These are phyloP conservation scores for Thalpophila matura DNA, from an alignment of 2,888 invertebrate species.

Conservation along the genomic window DNA sequence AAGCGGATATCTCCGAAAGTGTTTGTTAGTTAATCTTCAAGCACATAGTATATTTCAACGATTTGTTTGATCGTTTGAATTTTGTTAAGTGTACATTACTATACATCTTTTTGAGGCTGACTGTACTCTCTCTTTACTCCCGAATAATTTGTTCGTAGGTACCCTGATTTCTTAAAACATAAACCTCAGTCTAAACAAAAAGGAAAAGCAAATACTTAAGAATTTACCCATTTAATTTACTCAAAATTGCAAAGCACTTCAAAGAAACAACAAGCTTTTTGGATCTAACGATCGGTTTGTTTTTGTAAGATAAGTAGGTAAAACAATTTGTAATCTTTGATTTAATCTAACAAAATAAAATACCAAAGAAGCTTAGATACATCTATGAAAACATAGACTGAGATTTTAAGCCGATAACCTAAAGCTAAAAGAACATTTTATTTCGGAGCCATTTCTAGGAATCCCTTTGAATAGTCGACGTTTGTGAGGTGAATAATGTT, in stretches of 20 bases:
- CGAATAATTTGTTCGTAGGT: conserved; percentile 1
- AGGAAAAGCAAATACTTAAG: neutral
- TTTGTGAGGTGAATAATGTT: conserved; percentile 16
- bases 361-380: conserved; percentile 10
- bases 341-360: conserved; percentile 16
- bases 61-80: no score
- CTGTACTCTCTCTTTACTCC: neutral
- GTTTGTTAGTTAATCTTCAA: no score
- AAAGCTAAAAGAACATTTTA: conserved; percentile 1
- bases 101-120: no score
- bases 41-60: no score
- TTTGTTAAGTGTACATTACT: no score
- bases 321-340: conserved; percentile 36
- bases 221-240: conserved; percentile 29
- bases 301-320: conserved; percentile 10
- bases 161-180: neutral
- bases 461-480: conserved; percentile 9
- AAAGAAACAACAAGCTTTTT: conserved; percentile 31
- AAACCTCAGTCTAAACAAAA: neutral
- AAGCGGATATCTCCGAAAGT: no score
- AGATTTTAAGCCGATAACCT: conserved; percentile 2
- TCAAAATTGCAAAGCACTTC: conserved; percentile 15
- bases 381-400: neutral
- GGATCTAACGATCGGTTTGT: conserved; percentile 10
- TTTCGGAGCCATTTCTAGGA: conserved; percentile 17